These are phyloP conservation scores for Phocoena phocoena DNA, from an alignment of 2,113 vertebrate species.

Conservation along the genomic window DNA sequence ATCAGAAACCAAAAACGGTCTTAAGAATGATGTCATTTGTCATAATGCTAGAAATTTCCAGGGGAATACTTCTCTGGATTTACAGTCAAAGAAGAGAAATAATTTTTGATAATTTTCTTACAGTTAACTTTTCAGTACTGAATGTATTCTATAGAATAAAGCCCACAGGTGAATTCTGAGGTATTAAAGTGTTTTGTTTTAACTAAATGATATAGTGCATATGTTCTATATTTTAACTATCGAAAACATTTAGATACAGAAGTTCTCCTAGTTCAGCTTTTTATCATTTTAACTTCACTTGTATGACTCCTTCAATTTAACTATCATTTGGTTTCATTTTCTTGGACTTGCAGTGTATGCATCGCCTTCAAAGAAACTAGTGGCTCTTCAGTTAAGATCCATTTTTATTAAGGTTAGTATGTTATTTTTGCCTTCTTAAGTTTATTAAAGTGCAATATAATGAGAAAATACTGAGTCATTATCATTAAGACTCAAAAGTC, in stretches of 20 bases:
- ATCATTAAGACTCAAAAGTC: conserved; percentile 26
- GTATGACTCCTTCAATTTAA: conserved; percentile 1
- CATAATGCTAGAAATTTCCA: neutral
- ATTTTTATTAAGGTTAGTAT: conserved; percentile 93
- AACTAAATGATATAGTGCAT: neutral
- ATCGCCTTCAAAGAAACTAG: conserved; percentile 87
- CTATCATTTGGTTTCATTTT: conserved; percentile 40
- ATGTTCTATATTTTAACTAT: conserved; percentile 15
- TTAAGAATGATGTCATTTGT: neutral
- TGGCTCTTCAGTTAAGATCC: conserved; percentile 94
- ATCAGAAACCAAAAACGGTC: neutral
- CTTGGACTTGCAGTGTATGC: conserved; percentile 88
- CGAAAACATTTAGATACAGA: neutral
- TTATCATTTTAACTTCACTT: neutral
- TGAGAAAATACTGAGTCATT: conserved; percentile 13
- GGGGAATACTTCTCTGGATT: neutral
- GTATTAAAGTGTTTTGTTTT: neutral
- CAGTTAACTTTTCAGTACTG: neutral
- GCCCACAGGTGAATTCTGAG: neutral
- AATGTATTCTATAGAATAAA: conserved; percentile 20
- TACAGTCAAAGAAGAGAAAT: neutral
- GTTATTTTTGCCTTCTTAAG: neutral
- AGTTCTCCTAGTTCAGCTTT: neutral
- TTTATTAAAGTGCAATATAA: conserved; percentile 8
- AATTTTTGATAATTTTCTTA: conserved; percentile 19